Conservation (phyloP, 2,888 invertebrate genomes). For the Entomobrya proxima region DNA sequence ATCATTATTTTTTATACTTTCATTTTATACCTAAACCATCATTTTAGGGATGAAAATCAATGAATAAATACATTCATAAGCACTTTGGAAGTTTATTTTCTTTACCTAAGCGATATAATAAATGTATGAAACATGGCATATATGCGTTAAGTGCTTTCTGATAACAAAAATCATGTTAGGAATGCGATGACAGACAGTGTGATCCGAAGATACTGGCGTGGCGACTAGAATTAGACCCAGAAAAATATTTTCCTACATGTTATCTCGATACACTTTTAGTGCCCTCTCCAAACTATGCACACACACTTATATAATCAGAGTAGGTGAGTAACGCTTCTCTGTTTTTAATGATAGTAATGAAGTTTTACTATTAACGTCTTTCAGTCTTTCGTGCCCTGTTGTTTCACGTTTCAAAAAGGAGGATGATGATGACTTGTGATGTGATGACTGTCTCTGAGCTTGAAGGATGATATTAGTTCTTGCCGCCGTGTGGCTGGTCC, state of each 20-base stretch:
- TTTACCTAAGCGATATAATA: no score
- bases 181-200: background rate
- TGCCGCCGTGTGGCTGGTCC: background rate
- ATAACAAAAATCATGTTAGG: no score
- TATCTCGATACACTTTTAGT: background rate
- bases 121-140: no score
- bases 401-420: background rate
- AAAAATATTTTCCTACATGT: background rate
- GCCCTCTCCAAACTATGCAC: no score
- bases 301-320: background rate
- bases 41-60: no score
- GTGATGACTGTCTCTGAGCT: background rate
- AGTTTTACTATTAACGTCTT: background rate
- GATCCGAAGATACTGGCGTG: background rate
- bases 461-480: background rate
- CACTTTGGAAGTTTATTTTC: no score
- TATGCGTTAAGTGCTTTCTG: no score
- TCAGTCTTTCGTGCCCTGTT: constrained; percentile 12
- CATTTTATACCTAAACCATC: no score
- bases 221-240: background rate
- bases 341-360: constrained; percentile 33
- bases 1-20: no score
- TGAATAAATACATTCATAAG: no score
- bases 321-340: background rate
- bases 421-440: background rate